Percentiles rank a stretch among this genome's conserved stretches.
Conservation (phyloP, 2,888 invertebrate species). For the Trisateles emortualis region DNA sequence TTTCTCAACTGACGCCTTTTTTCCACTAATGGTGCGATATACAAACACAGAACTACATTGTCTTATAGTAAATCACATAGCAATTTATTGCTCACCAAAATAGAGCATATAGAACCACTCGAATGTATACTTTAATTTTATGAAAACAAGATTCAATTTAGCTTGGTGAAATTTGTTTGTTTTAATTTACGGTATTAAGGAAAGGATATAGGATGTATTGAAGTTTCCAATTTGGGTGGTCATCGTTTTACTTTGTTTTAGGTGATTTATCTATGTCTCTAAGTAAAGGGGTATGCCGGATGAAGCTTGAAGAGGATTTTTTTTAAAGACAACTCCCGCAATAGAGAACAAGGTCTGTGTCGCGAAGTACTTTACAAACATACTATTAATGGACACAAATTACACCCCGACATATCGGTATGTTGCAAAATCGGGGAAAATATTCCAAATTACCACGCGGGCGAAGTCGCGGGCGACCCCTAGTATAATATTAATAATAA, state of each 20-base stretch:
- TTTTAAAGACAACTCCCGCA: too few relatives aligned
- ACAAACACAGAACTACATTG: conserved; percentile 6
- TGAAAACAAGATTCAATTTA: conserved; percentile 7
- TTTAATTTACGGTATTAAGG: conserved; percentile 16
- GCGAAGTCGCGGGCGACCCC: too few relatives aligned
- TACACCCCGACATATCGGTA: too few relatives aligned
- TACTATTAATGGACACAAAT: too few relatives aligned
- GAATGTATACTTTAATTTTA: neutral
- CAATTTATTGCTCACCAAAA: conserved; percentile 21
- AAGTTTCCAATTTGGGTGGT: conserved; percentile 29
- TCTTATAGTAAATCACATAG: conserved; percentile 8
- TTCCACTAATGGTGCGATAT: too few relatives aligned
- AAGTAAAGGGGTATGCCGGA: neutral
- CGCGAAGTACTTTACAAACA: too few relatives aligned
- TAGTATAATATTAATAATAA: too few relatives aligned
- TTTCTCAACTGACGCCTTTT: too few relatives aligned
- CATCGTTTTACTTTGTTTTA: conserved; percentile 28
- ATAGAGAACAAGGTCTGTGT: too few relatives aligned
- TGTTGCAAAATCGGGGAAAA: too few relatives aligned
- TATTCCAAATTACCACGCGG: too few relatives aligned
- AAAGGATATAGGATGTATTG: conserved; percentile 24
- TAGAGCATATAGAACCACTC: neutral
- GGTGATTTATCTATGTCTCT: conserved; percentile 13
- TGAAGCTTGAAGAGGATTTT: too few relatives aligned
- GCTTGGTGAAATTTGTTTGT: conserved; percentile 9